Conservation (phyloP, 2,888 invertebrate genomes). For the Pasiphila rectangulata region DNA sequence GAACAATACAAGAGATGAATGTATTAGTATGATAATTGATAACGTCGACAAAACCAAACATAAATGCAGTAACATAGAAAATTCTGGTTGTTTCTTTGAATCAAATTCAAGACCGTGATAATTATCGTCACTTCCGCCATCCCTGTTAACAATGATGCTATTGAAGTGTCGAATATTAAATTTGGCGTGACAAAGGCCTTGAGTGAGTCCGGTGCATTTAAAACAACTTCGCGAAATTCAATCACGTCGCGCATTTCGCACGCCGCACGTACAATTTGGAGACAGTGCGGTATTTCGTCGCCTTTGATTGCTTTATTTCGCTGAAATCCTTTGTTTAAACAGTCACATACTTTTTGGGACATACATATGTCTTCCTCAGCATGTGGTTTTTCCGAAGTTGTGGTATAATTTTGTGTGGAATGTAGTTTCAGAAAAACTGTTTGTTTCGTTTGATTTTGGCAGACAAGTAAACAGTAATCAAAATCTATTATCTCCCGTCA, state of each 20-base stretch:
- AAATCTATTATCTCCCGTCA: too few relatives aligned
- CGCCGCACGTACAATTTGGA: constrained; percentile 49
- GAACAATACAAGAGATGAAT: too few relatives aligned
- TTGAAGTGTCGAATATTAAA: background rate
- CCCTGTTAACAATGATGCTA: background rate
- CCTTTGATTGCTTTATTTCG: constrained; percentile 18
- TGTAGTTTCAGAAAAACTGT: too few relatives aligned
- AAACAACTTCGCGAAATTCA: constrained; percentile 47
- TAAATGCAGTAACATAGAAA: too few relatives aligned
- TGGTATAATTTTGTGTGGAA: too few relatives aligned
- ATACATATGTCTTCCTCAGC: background rate
- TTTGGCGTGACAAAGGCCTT: background rate
- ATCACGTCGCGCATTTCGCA: constrained; percentile 58
- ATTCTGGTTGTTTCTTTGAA: background rate
- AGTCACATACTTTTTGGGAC: background rate
- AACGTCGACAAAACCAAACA: too few relatives aligned
- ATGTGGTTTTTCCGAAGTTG: too few relatives aligned
- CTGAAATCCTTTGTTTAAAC: background rate
- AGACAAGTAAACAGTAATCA: too few relatives aligned
- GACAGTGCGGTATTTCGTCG: constrained; percentile 31
- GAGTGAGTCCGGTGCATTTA: constrained; percentile 35
- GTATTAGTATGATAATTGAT: too few relatives aligned
- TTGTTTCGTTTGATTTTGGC: too few relatives aligned
- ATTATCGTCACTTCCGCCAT: background rate
- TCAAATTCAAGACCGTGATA: background rate